A percentile compares a stretch with the other conserved stretches of the same genome.
Evolutionary conservation across 2,888 invertebrate species (phyloP).

Genomic region (Chymomyza caudatula): DNA sequence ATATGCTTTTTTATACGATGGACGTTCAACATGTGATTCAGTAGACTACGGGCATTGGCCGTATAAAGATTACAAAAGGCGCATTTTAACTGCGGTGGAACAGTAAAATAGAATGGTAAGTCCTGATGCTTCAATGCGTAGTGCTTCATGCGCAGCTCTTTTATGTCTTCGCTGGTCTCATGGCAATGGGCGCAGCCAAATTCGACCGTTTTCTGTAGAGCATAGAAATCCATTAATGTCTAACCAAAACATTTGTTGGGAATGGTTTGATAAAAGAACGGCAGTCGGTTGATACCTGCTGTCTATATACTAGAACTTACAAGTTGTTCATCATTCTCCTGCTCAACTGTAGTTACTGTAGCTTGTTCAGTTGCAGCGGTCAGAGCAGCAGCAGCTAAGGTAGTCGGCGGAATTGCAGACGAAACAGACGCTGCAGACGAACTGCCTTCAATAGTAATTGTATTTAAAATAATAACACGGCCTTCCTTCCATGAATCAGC

Average conservation of each 20-base stretch:
- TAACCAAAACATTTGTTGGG: not conserved
- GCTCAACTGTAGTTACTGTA: not conserved
- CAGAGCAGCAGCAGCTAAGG: too few relatives aligned
- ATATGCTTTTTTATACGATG: slow-evolving; percentile 73
- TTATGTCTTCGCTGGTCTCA: slow-evolving; percentile 38
- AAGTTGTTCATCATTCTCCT: not conserved
- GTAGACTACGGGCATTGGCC: slow-evolving; percentile 50
- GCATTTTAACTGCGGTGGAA: slow-evolving; percentile 61
- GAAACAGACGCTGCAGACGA: not conserved
- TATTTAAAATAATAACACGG: slow-evolving; percentile 80
- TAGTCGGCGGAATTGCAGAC: too few relatives aligned
- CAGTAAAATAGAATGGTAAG: slow-evolving; percentile 67
- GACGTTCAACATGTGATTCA: slow-evolving; percentile 46
- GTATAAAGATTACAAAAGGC: slow-evolving; percentile 51
- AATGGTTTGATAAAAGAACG: too few relatives aligned
- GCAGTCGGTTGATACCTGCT: too few relatives aligned
- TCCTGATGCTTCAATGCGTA: slow-evolving; percentile 46
- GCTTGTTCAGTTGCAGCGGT: not conserved
- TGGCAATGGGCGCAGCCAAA: slow-evolving; percentile 66
- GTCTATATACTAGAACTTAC: not conserved
- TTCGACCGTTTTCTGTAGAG: slow-evolving; percentile 27
- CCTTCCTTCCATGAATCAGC: slow-evolving; percentile 73
- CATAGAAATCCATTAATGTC: not conserved
- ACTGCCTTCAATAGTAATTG: slow-evolving; percentile 77
- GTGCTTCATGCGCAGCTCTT: slow-evolving; percentile 51